Evolutionary conservation across 1,140 invertebrate genomes (phyloP).

Genomic region (Danaus melanippus): DNA sequence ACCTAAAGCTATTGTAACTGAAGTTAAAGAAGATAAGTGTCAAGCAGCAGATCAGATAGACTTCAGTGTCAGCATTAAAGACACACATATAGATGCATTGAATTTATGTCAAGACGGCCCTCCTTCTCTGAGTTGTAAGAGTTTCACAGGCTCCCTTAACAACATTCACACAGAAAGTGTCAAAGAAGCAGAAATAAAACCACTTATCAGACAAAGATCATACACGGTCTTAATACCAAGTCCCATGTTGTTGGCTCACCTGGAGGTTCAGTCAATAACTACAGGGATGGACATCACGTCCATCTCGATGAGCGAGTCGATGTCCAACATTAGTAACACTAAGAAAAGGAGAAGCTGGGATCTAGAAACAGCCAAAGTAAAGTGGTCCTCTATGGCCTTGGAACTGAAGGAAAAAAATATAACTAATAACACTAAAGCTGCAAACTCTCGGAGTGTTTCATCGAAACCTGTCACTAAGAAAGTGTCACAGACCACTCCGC

Average conservation of each 20-base stretch:
- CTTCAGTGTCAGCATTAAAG: conserved; percentile 29
- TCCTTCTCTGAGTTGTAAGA: conserved; percentile 55
- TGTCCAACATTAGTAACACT: conserved; percentile 40
- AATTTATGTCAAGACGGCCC: conserved; percentile 41
- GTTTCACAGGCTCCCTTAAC: conserved; percentile 64
- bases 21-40: conserved; percentile 14
- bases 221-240: conserved; percentile 76
- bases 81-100: conserved; percentile 24
- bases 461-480: conserved; percentile 26
- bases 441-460: conserved; percentile 7
- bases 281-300: conserved; percentile 65
- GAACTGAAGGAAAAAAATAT: conserved; percentile 51
- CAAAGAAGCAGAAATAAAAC: conserved; percentile 37
- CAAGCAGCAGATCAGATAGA: conserved; percentile 26
- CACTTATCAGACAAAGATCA: conserved; percentile 74
- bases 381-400: conserved; percentile 56
- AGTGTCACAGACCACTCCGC: conserved; percentile 15
- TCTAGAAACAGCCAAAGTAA: conserved; percentile 59
- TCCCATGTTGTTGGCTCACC: conserved; percentile 74
- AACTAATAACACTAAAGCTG: conserved; percentile 20
- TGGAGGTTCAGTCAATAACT: conserved; percentile 67
- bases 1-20: conserved; percentile 18
- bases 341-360: conserved; percentile 72
- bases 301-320: conserved; percentile 64
- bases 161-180: conserved; percentile 52